phyloP scores from a whole-genome alignment of 2,888 invertebrate species.

The Coleophora deauratella region DNA sequence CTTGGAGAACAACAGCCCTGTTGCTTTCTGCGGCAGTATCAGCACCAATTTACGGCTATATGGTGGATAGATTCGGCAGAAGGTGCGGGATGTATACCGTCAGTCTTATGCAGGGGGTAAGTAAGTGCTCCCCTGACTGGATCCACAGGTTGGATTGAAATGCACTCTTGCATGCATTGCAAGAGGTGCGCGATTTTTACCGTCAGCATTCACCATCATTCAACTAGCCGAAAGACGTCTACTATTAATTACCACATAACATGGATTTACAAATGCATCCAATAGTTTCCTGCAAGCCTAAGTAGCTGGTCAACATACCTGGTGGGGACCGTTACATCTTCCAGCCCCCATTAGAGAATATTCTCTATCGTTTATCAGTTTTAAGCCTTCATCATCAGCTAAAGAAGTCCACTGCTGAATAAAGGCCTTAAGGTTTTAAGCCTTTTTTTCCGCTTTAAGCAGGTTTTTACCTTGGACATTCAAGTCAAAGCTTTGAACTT shows the following conservation, averaged over 20 bases:
- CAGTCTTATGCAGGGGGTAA: constrained; percentile 53
- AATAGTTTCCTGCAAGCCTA: background rate
- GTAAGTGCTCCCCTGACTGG: constrained; percentile 17
- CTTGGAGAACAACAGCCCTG: constrained; percentile 44
- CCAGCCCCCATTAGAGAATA: no score
- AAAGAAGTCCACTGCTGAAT: no score
- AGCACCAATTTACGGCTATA: constrained; percentile 33
- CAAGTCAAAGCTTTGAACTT: no score
- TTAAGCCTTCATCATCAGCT: no score
- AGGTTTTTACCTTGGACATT: no score
- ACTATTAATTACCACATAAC: background rate
- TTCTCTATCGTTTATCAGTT: no score
- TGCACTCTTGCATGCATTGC: background rate
- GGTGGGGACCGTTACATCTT: no score
- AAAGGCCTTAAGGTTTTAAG: no score
- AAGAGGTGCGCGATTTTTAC: background rate
- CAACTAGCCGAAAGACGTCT: background rate
- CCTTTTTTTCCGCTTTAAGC: no score
- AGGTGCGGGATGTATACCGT: constrained; percentile 41
- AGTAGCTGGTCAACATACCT: no score
- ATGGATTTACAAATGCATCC: no score
- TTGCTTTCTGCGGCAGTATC: constrained; percentile 33
- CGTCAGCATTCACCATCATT: background rate
- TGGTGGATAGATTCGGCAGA: constrained; percentile 40
- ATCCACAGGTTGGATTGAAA: background rate